Evolutionary conservation across 2,797 vertebrate species (phyloP).

Genomic region (Florisuga fusca): DNA sequence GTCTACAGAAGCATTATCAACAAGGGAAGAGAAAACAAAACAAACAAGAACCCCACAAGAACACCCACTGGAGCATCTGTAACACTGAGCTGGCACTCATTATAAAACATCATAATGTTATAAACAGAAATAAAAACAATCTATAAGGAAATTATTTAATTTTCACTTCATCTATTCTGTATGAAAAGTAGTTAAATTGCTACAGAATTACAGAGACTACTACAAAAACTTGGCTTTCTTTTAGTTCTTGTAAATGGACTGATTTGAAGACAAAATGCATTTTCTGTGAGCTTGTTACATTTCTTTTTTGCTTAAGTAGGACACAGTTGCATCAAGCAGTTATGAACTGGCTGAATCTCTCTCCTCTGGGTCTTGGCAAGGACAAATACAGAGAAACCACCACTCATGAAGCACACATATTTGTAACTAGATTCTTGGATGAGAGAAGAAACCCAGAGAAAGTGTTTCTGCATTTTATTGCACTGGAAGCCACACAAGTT

Average conservation of each 20-base stretch:
- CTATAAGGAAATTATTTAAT: not conserved
- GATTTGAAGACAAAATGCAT: not conserved
- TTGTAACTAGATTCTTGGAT: not conserved
- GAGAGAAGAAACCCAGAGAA: not conserved
- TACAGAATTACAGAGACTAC: not conserved
- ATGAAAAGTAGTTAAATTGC: not conserved
- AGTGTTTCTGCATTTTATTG: not conserved
- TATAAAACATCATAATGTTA: not conserved
- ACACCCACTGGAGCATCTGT: not conserved
- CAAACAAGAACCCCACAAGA: too few relatives aligned
- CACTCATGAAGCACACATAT: not conserved
- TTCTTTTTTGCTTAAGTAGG: not conserved
- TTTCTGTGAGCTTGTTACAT: not conserved
- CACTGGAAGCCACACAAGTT: not conserved
- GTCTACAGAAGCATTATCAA: not conserved
- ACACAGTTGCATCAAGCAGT: not conserved
- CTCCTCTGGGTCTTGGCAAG: not conserved
- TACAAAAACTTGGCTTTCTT: not conserved
- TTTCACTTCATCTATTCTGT: not conserved
- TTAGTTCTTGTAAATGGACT: not conserved
- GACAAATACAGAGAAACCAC: not conserved
- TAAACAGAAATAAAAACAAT: not conserved
- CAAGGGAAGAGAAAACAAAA: not conserved
- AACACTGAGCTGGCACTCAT: not conserved
- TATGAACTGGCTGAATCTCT: not conserved